Percentiles rank a stretch among this genome's conserved stretches.
phyloP scores from a whole-genome alignment of 1,140 invertebrate species.

The Drosophila arizonae region DNA sequence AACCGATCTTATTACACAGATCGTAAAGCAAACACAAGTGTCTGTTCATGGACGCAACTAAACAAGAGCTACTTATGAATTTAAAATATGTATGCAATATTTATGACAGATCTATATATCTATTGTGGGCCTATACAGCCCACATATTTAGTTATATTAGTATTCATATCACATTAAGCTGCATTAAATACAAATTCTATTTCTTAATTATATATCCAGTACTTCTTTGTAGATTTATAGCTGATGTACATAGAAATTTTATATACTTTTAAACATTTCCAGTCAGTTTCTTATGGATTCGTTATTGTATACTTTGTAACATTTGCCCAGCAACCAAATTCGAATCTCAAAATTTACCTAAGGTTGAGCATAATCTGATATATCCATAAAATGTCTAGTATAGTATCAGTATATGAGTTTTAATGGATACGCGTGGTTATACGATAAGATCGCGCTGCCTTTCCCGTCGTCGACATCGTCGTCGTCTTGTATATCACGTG shows the following conservation, averaged over 20 bases:
- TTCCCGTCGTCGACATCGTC: too few species aligned
- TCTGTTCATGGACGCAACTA: background rate
- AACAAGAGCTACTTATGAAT: background rate
- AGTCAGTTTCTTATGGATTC: too few species aligned
- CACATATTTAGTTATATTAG: too few species aligned
- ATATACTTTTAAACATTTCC: too few species aligned
- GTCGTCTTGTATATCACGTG: conserved; percentile 33
- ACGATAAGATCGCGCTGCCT: conserved; percentile 17
- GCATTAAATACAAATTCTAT: too few species aligned
- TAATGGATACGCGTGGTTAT: conserved; percentile 2
- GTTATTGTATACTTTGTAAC: background rate
- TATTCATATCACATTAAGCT: too few species aligned
- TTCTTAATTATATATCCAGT: too few species aligned
- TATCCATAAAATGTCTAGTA: background rate
- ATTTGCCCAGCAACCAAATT: background rate
- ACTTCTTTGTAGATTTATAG: too few species aligned
- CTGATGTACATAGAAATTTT: too few species aligned
- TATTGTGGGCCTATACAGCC: too few species aligned
- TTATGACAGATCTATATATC: too few species aligned
- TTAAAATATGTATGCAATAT: too few species aligned
- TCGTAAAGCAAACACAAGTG: conserved; percentile 22
- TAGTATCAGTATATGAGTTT: conserved; percentile 10
- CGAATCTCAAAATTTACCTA: background rate
- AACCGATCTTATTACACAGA: conserved; percentile 30
- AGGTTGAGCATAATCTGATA: conserved; percentile 5